Conservation (phyloP, 2,113 vertebrate genomes). For the Lepus americanus region DNA sequence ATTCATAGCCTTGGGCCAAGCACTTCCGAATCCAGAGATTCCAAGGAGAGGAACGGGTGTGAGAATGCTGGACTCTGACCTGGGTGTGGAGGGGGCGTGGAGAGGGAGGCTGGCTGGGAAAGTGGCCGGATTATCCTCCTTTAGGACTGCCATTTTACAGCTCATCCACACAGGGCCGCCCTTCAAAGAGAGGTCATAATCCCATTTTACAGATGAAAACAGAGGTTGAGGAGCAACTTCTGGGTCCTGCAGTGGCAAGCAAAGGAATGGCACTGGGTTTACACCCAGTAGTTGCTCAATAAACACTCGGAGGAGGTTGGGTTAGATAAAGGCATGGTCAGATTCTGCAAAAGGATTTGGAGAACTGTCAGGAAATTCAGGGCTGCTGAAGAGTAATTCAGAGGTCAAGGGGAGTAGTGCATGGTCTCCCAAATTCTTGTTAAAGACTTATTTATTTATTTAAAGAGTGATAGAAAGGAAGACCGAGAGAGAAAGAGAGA, state of each 20-base stretch:
- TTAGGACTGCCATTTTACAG: neutral
- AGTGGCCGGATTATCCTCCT: neutral
- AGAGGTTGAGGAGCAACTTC: neutral
- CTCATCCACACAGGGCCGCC: neutral
- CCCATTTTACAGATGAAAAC: slow-evolving; percentile 1
- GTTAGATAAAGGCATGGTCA: neutral
- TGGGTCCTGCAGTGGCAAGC: neutral
- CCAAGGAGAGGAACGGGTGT: neutral
- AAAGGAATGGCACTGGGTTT: neutral
- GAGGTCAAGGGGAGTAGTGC: neutral
- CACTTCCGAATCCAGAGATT: neutral
- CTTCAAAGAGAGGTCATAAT: neutral
- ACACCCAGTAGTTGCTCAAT: neutral
- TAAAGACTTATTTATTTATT: neutral
- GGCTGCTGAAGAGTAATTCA: neutral
- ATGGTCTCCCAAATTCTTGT: neutral
- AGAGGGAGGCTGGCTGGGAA: neutral
- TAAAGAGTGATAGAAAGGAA: too few species aligned
- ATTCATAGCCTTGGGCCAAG: neutral
- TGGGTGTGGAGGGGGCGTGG: neutral
- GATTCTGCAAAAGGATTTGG: neutral
- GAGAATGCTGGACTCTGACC: neutral
- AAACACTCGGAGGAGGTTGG: neutral
- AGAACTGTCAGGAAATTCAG: neutral
- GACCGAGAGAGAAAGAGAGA: too few species aligned